Conservation (phyloP, 2,113 vertebrate genomes). For the Spilogale gracilis region DNA sequence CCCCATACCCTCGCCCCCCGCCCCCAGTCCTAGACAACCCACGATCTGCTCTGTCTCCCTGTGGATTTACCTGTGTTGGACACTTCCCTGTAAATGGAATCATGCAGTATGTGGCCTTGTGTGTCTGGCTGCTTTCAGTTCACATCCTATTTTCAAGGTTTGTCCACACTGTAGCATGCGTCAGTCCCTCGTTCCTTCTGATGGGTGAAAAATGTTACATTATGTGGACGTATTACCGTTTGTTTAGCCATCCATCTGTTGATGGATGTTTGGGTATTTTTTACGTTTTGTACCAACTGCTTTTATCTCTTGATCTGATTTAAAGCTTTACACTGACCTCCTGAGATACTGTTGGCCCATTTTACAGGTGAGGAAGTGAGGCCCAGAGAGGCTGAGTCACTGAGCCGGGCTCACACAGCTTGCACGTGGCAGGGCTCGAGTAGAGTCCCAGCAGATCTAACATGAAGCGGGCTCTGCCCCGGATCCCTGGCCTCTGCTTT, state of each 20-base stretch:
- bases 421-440: rapidly evolving
- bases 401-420: neutral
- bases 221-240: rapidly evolving
- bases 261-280: neutral
- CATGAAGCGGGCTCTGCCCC: neutral
- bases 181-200: rapidly evolving
- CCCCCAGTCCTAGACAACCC: neutral
- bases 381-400: slow-evolving; percentile 20
- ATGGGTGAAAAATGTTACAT: neutral
- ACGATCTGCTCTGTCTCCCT: neutral
- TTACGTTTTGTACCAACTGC: neutral
- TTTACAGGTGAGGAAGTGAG: neutral
- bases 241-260: rapidly evolving
- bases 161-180: rapidly evolving
- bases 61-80: rapidly evolving
- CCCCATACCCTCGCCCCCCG: rapidly evolving
- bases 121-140: too few relatives aligned
- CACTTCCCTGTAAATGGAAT: neutral
- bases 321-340: neutral
- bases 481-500: neutral
- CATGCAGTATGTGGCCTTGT: rapidly evolving
- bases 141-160: neutral
- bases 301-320: neutral
- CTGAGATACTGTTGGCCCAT: neutral
- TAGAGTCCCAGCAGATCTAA: neutral